Percentiles rank a stretch among this genome's conserved stretches.
Evolutionary conservation across 2,113 vertebrate genomes (phyloP).

Genomic region (Vimba vimba): DNA sequence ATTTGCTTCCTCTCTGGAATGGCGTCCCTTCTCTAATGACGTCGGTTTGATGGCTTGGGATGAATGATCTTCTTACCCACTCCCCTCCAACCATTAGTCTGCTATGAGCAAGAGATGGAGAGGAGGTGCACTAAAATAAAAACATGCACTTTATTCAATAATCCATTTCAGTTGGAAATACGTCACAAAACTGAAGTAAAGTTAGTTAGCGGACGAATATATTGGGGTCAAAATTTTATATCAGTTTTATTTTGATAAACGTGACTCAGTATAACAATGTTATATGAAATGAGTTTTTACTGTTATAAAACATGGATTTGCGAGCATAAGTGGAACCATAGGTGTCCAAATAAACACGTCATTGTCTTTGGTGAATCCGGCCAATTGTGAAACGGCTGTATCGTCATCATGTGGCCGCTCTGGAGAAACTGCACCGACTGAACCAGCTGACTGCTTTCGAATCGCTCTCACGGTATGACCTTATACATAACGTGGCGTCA

Average conservation of each 20-base stretch:
- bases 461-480: not conserved
- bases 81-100: no score
- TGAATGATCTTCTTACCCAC: no score
- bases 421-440: not conserved
- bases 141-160: no score
- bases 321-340: not conserved
- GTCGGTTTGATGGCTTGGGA: no score
- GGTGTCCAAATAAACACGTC: not conserved
- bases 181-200: no score
- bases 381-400: not conserved
- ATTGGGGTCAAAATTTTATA: not conserved
- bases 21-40: no score
- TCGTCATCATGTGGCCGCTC: not conserved
- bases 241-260: not conserved
- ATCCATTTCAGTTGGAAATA: no score
- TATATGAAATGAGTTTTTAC: not conserved
- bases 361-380: not conserved
- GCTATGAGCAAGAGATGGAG: no score
- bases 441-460: not conserved
- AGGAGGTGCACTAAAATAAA: no score
- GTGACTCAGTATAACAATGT: not conserved
- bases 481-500: not conserved
- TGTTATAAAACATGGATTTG: not conserved
- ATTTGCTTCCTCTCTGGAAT: no score
- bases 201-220: no score